A percentile compares a stretch with the other conserved stretches of the same genome.
Conservation (phyloP, 2,888 invertebrate genomes). For the Lasioglossum marginatum region DNA sequence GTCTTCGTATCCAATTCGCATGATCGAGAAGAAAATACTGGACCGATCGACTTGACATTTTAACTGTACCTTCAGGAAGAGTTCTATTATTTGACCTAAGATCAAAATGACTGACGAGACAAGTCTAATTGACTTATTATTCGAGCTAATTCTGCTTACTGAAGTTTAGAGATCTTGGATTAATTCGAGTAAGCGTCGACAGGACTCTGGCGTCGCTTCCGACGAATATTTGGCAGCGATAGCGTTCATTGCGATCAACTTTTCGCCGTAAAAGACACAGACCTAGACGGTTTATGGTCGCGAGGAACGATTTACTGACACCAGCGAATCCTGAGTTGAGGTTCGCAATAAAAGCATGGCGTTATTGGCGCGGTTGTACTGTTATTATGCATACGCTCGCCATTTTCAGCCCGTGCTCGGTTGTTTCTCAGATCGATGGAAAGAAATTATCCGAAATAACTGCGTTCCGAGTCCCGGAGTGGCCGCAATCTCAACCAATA, state of each 20-base stretch:
- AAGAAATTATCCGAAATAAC: constrained; percentile 1
- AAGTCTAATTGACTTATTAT: neutral
- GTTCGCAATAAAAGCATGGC: constrained; percentile 46
- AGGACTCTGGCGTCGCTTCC: neutral
- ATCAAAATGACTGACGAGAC: too few relatives aligned
- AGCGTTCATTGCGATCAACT: constrained; percentile 41
- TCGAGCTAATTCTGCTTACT: neutral
- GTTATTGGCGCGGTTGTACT: constrained; percentile 40
- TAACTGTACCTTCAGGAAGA: neutral
- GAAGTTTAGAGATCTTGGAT: neutral
- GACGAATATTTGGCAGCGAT: constrained; percentile 47
- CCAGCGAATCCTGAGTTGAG: neutral
- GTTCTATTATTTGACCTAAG: neutral
- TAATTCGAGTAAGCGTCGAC: neutral
- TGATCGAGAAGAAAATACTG: neutral
- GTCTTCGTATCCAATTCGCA: too few relatives aligned
- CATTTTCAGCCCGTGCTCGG: constrained; percentile 2
- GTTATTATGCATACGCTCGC: constrained; percentile 42
- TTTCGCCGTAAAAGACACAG: constrained; percentile 15
- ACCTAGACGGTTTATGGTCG: constrained; percentile 30
- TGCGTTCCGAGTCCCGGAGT: neutral
- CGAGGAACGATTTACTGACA: constrained; percentile 29
- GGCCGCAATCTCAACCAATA: constrained; percentile 3
- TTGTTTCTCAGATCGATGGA: neutral
- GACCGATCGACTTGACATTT: neutral